Evolutionary conservation across 1,140 invertebrate genomes (phyloP), one percentile per base, ranked within the genome.

Genomic region (Trypoxylus dichotomus): DNA sequence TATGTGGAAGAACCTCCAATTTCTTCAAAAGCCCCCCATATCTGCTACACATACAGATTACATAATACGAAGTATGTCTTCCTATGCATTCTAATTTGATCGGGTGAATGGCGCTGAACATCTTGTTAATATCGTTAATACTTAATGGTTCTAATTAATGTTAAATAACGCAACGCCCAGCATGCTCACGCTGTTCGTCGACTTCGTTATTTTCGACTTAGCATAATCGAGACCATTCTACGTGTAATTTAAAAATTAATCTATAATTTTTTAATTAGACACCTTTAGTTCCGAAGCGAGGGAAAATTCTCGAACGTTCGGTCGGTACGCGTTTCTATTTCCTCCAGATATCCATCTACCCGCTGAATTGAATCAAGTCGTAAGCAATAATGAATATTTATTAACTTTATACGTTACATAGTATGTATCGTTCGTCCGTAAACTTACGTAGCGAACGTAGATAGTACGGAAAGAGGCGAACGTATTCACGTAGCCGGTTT

Each of bases 191-290:
- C 32, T 37, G 32, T 37, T 8, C 47, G 15, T 54, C n/a, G 47
- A 54, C 47, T 68, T 68, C 60, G 60, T 68, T 68, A 68, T 27
- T n/a, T 68, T 68, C 60, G 60, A 29, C 24, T 68, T 68, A 68
- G 11, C 60, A 29, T 68, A 68, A 68, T 68, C 60, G 60, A 68
- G 24, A 29, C 7, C 21, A 29, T 27, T 68, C 21, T 24, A 68
- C 21, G 24, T 68, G 60, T 68, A 68, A 68, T 68, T 68, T 68
- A 68, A 68, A 68, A 68, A 68, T 68, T 68, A 68, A 68, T 68
- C 60, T 68, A 68, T 68, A 68, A 68, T 68, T 68, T 68, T 68
- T 68, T 68, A 68, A 68, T 68, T 68, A 25, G 60, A 24, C 27
- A 68, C 60, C 27, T 27, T 24, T 19, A 54, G 47, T n/a, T 68